A percentile compares a stretch with the other conserved stretches of the same genome.
Conservation (phyloP, 2,113 vertebrate species). For the Paraplagusia blochii region DNA sequence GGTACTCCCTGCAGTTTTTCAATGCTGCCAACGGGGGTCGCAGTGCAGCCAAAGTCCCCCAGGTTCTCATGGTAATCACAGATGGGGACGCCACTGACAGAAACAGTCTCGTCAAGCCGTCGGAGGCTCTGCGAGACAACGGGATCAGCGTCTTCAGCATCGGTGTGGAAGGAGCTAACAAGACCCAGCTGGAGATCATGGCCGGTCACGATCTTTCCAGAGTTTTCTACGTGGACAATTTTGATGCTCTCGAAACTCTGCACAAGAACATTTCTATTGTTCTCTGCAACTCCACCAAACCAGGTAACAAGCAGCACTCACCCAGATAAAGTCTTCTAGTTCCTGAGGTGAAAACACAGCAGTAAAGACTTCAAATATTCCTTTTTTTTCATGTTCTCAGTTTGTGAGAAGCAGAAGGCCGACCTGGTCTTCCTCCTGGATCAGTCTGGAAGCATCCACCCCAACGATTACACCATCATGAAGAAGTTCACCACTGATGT, state of each 20-base stretch:
- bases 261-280: constrained; percentile 63
- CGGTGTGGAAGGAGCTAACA: constrained; percentile 66
- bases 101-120: constrained; percentile 24
- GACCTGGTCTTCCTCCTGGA: constrained; percentile 81
- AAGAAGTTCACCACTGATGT: constrained; percentile 71
- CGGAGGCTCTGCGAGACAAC: constrained; percentile 45
- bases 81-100: constrained; percentile 71
- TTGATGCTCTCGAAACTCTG: constrained; percentile 63
- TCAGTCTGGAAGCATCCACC: constrained; percentile 70
- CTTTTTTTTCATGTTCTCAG: constrained; percentile 42
- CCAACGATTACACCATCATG: constrained; percentile 58
- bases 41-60: constrained; percentile 44
- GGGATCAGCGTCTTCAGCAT: constrained; percentile 72
- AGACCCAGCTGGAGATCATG: constrained; percentile 70
- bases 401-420: constrained; percentile 64
- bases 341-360: too few species aligned
- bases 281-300: constrained; percentile 73
- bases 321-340: background rate
- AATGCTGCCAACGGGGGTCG: constrained; percentile 60
- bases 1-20: constrained; percentile 67
- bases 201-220: constrained; percentile 42
- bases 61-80: constrained; percentile 79
- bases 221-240: constrained; percentile 73
- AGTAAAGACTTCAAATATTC: too few species aligned
- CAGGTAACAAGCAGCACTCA: constrained; percentile 62